A percentile compares a stretch with the other conserved stretches of the same genome.
Conservation (phyloP, 2,113 vertebrate species). For the Cynopterus brachyotis region DNA sequence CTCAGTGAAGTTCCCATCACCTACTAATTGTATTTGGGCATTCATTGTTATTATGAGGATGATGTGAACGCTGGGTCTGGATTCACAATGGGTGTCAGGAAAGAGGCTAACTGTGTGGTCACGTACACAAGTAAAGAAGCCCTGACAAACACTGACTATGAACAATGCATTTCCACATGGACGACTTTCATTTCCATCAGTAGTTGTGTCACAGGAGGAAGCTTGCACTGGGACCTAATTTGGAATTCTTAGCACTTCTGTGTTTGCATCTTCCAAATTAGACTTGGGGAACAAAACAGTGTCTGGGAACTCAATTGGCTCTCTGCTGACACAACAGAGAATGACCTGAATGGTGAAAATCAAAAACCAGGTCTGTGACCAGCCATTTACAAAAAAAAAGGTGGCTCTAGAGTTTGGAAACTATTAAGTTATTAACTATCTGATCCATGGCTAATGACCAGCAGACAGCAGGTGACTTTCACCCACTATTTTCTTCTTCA, state of each 20-base stretch:
- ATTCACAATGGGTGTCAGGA: not conserved
- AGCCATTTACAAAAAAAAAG: not conserved
- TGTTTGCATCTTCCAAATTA: not conserved
- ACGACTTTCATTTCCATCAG: not conserved
- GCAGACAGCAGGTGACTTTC: not conserved
- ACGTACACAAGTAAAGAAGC: not conserved
- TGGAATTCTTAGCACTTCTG: not conserved
- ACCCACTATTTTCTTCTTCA: not conserved
- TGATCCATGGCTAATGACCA: not conserved
- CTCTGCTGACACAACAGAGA: not conserved
- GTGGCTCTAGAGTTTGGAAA: not conserved
- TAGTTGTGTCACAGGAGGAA: not conserved
- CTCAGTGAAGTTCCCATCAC: rapidly evolving
- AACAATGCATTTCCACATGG: not conserved
- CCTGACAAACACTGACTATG: not conserved
- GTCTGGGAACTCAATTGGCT: not conserved
- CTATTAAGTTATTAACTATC: rapidly evolving
- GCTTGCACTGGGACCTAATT: not conserved
- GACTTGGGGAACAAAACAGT: not conserved
- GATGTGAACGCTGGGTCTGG: not conserved
- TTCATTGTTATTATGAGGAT: not conserved
- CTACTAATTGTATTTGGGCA: rapidly evolving
- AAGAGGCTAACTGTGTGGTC: not conserved
- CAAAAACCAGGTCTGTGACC: not conserved
- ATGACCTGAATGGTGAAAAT: not conserved